Evolutionary conservation across 2,797 vertebrate genomes (phyloP), one percentile per base, ranked within the genome.

Genomic region (Sebastes steindachneri): DNA sequence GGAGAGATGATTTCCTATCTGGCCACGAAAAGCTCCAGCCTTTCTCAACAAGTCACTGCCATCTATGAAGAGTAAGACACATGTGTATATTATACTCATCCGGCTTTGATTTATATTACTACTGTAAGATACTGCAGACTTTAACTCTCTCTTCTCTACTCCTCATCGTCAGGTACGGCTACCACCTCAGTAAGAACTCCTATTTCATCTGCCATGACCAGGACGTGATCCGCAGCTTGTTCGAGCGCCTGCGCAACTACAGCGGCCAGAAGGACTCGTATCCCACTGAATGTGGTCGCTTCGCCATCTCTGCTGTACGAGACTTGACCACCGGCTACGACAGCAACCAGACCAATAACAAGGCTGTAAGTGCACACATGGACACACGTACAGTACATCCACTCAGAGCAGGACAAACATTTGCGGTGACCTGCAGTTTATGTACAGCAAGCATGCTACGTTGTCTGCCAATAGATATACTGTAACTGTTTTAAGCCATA

Each of bases 121-220:
- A 37, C 35, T 12, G 35, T 37, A 2, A 25, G 2, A 33, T 10
- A 2, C 17, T 54, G 21, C 51, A 68, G 51, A 70, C 48, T 70
- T 11, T 31, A 15, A 54, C 12, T 68, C 68, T 77, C 29, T 74
- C 55, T 35, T 2, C 35, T 37, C 35, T 26, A 0, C 23, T 68
- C 37, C 6, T 70, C 29, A 6, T 65, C 33, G 19, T 71, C 92
- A 99, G 99, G 84, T 99, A 99, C 0, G 99, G 99, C 71, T 97
- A 98, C 90, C 99, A 99, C 94, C 95, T 99, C 89, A 97, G 96
- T 78, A 97, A 97, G 90, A 97, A 98, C 92, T 99, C 99, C 0
- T 99, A 99, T 95, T 99, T 99, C 83, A 98, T 99, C 93, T 99
- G 98, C 92, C 95, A 98, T 0, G 96, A 99, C 87, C 97, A 96